Conservation (phyloP, 2,888 invertebrate genomes). For the Leistus spinibarbis region DNA sequence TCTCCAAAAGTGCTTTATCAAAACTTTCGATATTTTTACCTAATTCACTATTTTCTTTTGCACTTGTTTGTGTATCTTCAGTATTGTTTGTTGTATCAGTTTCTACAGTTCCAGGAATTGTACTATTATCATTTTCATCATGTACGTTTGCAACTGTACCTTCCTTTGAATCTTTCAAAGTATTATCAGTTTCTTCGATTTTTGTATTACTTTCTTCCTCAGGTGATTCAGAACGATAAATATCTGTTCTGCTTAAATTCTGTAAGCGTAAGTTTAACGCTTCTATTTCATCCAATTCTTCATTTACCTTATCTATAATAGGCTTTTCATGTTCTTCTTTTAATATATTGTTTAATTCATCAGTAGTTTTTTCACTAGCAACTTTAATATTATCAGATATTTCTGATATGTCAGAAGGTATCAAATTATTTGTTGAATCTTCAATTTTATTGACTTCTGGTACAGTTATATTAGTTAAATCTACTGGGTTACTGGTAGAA, state of each 20-base stretch:
- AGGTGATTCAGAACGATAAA: background rate
- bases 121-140: background rate
- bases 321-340: background rate
- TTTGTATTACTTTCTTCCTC: background rate
- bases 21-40: background rate
- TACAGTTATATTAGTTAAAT: background rate
- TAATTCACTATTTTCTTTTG: background rate
- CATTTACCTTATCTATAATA: background rate
- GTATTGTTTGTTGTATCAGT: no score
- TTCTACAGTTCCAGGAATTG: background rate
- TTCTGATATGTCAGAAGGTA: background rate
- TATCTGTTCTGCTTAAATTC: conserved; percentile 12
- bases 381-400: background rate
- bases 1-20: conserved; percentile 2
- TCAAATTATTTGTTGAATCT: background rate
- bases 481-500: background rate
- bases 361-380: background rate
- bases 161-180: background rate
- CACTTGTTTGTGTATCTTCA: background rate
- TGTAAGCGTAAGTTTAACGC: conserved; percentile 19
- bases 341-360: background rate
- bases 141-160: background rate
- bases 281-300: conserved; percentile 27
- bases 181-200: background rate
- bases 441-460: background rate